Evolutionary conservation across 1,140 invertebrate species (phyloP), one percentile per base, ranked within the genome.

Genomic region (Wiebesia pumilae): DNA sequence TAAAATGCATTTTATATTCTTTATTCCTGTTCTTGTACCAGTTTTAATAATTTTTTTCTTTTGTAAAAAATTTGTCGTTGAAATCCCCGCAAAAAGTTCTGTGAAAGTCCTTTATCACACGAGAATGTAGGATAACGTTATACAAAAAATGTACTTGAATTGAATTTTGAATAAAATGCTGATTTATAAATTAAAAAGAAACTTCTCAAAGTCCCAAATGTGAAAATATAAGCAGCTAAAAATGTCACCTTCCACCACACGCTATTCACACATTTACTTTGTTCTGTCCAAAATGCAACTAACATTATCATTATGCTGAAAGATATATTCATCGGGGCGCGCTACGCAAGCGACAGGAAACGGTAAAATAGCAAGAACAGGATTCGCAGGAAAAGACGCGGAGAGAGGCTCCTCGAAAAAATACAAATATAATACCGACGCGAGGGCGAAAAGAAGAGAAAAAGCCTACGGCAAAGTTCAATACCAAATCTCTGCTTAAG

Each of bases 401-500:
- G 65, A 81, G 51, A 47, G 16, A 24, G 24, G 21, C 6, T 43
- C 38, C 2, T n/a, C 43, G 75, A 43, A 30, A n/a, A 47, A 51
- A 14, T 69, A 16, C 33, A 73, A 33, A 19, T 16, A 54, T 47
- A 14, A 40, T 27, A 27, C 21, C 24, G 71, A 38, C 4, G 35
- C 9, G 12, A 0, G 4, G 33, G 30, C 24, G 71, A 38, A 62
- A 47, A 35, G 40, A 62, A 33, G 47, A 75, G 38, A 75, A 73
- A 75, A 54, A 83, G 43, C 69, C 38, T 30, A n/a, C 30, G 40
- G 62, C 43, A 47, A 83, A 54, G 81, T 47, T 83, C 24, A 35
- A 33, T 54, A 73, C 35, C 69, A 73, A 77, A 79, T 58, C 47
- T 38, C 24, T 35, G 78, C 30, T 65, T 83, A 75, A 47, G 51